Conservation (phyloP, 1,140 invertebrate genomes). For the Drosophila watanabei region DNA sequence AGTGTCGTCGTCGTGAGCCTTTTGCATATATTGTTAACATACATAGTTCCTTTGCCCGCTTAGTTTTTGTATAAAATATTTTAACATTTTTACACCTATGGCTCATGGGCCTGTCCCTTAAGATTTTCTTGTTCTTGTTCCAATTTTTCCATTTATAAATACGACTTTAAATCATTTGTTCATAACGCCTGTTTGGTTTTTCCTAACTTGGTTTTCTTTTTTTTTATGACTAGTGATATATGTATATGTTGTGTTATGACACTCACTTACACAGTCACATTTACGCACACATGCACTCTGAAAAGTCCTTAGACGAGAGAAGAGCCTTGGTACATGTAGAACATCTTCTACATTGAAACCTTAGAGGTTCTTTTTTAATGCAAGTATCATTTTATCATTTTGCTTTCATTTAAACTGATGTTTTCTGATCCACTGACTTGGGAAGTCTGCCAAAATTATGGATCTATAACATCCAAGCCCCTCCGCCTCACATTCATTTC, state of each 20-base stretch:
- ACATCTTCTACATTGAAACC: slow-evolving; percentile 42
- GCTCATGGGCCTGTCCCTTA: slow-evolving; percentile 24
- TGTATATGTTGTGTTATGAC: slow-evolving; percentile 28
- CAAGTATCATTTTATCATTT: background rate
- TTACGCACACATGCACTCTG: slow-evolving; percentile 3
- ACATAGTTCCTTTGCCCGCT: slow-evolving; percentile 9
- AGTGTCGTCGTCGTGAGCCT: slow-evolving; percentile 19
- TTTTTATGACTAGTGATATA: slow-evolving; percentile 67
- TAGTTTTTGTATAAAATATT: slow-evolving; percentile 54
- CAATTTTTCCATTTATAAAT: slow-evolving; percentile 38
- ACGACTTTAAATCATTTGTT: slow-evolving; percentile 31
- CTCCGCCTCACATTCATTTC: slow-evolving; percentile 3
- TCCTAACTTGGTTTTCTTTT: slow-evolving; percentile 11
- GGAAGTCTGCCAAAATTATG: background rate
- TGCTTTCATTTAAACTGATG: too few species aligned
- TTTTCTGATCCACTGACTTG: background rate
- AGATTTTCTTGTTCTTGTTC: slow-evolving; percentile 42
- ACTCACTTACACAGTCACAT: slow-evolving; percentile 14
- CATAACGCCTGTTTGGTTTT: slow-evolving; percentile 28
- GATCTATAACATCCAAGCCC: background rate
- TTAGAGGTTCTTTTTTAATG: slow-evolving; percentile 40
- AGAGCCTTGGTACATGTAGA: slow-evolving; percentile 16
- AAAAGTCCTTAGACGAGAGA: slow-evolving; percentile 16
- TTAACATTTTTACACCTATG: slow-evolving; percentile 43
- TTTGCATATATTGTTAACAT: slow-evolving; percentile 20